Evolutionary conservation across 2,888 invertebrate genomes (phyloP), one percentile per base, ranked within the genome.

Genomic region (Atrina japonica): DNA sequence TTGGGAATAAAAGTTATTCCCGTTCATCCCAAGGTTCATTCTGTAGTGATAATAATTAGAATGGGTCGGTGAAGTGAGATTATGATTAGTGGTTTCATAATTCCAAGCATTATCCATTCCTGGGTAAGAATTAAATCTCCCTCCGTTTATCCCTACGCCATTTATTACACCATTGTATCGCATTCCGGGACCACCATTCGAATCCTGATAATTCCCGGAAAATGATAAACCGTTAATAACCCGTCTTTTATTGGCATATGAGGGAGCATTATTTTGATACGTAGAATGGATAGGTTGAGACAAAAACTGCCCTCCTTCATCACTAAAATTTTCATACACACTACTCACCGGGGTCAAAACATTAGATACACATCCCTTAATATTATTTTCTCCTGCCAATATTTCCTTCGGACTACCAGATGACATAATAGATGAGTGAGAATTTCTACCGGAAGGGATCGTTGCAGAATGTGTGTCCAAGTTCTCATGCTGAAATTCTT

Each of bases 21-120:
- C 74, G 67, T 78, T 77, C 70, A 76, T 76, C 59, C 78, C 78
- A 69, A 78, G 75, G 71, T 75, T 77, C 63, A 73, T 64, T 45
- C 63, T 66, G 65, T 66, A 70, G 72, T 66, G 66, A 50, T 61
- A 47, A 21, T 56, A 56, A 56, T 56, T 56, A 40, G 56, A 18
- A 30, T 47, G 47, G 18, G 21, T 18, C 25, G 23, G 47, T 7
- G 59, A 43, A 27, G 41, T 27, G 29, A 41, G 30, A 21, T 25
- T 25, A 14, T 45, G 50, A 49, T 77, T 63, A 70, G 78, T 49
- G 66, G 41, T 67, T 70, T 76, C 77, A 66, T 73, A 72, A 61
- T 70, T 73, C 63, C 76, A 71, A 66, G 60, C 65, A 74, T 77
- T 76, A 74, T 60, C 67, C 73, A 60, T 58, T 59, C 63, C 77